Conservation (phyloP, 2,797 vertebrate genomes). For the Fistularia tabacaria region DNA sequence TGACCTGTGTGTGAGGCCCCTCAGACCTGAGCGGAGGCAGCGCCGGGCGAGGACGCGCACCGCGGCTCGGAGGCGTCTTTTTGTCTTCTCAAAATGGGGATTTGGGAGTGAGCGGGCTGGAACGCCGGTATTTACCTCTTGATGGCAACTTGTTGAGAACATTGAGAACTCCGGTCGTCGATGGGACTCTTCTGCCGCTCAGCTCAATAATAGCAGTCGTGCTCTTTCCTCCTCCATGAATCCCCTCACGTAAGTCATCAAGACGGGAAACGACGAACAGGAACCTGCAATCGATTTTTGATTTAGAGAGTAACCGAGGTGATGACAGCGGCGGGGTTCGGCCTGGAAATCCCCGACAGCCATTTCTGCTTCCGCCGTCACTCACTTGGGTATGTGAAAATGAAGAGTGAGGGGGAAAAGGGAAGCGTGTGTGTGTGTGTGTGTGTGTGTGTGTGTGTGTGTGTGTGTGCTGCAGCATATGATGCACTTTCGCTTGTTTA, state of each 20-base stretch:
- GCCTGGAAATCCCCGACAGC: slow-evolving; percentile 34
- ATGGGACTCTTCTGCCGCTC: slow-evolving; percentile 14
- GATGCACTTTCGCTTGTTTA: too few relatives aligned
- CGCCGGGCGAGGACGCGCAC: slow-evolving; percentile 21
- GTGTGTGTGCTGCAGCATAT: background rate
- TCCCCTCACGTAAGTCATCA: slow-evolving; percentile 43
- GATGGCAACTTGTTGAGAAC: background rate
- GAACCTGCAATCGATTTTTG: slow-evolving; percentile 23
- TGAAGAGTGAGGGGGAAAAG: background rate
- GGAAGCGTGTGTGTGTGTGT: too few relatives aligned
- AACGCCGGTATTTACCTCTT: too few relatives aligned
- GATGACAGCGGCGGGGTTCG: slow-evolving; percentile 23
- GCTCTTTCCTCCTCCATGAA: slow-evolving; percentile 26
- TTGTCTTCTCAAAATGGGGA: background rate
- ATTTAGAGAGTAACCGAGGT: slow-evolving; percentile 8
- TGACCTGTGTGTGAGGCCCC: slow-evolving; percentile 43
- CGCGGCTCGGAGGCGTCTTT: too few relatives aligned
- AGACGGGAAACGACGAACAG: slow-evolving; percentile 22
- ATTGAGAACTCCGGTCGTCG: slow-evolving; percentile 5
- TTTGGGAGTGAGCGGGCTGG: slow-evolving; percentile 23
- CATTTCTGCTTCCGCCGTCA: slow-evolving; percentile 41
- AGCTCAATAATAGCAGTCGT: slow-evolving; percentile 14
- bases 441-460: background rate
- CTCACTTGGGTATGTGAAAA: slow-evolving; percentile 58
- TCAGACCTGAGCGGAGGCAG: slow-evolving; percentile 36